Evolutionary conservation across 1,140 invertebrate species (phyloP).

Genomic region (Lucilia cuprina): DNA sequence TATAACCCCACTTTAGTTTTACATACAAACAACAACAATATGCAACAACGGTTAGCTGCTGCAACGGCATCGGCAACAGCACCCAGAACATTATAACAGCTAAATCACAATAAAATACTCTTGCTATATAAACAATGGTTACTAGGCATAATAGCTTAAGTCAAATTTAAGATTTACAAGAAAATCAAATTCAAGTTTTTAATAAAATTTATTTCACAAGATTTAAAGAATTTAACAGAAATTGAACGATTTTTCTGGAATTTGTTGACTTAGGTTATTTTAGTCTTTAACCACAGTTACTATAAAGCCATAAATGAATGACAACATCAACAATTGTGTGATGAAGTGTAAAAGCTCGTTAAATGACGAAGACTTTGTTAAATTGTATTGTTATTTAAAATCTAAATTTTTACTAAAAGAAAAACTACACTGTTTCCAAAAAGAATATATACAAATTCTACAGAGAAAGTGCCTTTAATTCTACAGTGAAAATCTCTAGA

Average conservation of each 20-base stretch:
- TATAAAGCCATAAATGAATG: neutral
- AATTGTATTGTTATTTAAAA: neutral
- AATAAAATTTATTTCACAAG: no score
- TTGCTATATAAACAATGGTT: neutral
- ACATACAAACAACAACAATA: neutral
- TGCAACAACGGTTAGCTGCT: neutral
- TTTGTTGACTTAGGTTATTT: no score
- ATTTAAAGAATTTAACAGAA: no score
- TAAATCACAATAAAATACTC: neutral
- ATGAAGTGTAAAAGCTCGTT: slow-evolving; percentile 7
- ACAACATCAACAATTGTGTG: neutral
- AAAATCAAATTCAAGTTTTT: no score
- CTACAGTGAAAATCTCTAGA: no score
- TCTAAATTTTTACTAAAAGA: neutral
- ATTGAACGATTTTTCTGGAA: no score
- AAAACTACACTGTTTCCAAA: neutral
- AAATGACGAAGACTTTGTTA: neutral
- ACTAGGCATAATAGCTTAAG: no score
- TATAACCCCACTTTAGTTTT: neutral
- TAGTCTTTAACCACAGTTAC: no score
- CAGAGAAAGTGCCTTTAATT: no score
- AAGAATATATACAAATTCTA: no score
- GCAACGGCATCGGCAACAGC: neutral
- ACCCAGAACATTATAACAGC: neutral
- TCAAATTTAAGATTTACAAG: no score